Percentiles rank a stretch among this genome's conserved stretches.
Conservation (phyloP, 2,113 vertebrate species). For the Alosa alosa region DNA sequence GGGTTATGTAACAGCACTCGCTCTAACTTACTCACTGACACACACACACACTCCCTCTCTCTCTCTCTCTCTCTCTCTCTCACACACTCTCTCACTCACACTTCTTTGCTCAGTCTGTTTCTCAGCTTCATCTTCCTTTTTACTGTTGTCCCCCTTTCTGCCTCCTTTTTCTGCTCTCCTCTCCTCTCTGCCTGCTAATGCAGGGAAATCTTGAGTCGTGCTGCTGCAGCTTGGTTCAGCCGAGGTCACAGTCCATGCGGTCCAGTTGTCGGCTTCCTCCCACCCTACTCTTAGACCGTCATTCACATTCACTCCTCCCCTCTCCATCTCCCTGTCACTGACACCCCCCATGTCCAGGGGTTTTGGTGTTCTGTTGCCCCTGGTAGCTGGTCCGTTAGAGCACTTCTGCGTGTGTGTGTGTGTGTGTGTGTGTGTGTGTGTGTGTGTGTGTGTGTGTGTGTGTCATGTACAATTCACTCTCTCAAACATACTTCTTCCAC, state of each 20-base stretch:
- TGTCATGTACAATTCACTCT: no score
- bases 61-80: not conserved
- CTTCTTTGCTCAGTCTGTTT: not conserved
- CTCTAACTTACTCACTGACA: not conserved
- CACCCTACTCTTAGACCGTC: not conserved
- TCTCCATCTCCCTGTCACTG: no score
- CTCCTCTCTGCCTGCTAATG: constrained; percentile 4
- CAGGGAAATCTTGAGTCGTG: constrained; percentile 27
- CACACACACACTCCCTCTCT: no score
- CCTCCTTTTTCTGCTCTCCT: not conserved
- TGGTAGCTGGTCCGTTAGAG: no score
- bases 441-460: no score
- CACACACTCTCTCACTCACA: not conserved
- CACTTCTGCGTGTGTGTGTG: no score
- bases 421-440: no score
- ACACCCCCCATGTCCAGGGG: no score
- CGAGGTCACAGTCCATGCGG: not conserved
- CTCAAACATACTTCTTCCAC: not conserved
- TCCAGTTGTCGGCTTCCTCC: not conserved
- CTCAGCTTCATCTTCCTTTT: not conserved
- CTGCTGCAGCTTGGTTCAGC: not conserved
- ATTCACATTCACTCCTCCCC: not conserved
- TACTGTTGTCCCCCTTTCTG: not conserved
- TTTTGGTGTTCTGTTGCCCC: no score
- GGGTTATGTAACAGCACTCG: not conserved